Conservation (phyloP, 2,113 vertebrate genomes). For the Gopherus flavomarginatus region DNA sequence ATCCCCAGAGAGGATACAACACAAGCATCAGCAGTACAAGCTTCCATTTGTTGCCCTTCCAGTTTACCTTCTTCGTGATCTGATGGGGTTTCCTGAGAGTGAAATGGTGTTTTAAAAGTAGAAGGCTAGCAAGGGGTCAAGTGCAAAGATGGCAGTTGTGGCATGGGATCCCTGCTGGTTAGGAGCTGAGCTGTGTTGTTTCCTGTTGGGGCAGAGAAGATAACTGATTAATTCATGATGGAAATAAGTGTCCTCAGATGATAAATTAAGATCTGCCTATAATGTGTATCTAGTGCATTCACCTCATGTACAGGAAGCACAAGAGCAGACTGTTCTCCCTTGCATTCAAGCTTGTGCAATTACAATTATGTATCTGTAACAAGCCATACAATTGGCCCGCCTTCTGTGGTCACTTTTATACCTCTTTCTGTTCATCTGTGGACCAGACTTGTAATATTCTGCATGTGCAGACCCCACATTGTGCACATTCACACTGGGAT, state of each 20-base stretch:
- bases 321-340: not conserved
- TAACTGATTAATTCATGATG: not conserved
- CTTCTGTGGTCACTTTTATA: not conserved
- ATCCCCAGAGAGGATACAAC: not conserved
- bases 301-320: not conserved
- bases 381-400: rapidly evolving
- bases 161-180: not conserved
- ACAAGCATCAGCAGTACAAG: not conserved
- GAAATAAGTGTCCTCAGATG: not conserved
- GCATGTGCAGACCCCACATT: not conserved
- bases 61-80: not conserved
- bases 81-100: not conserved
- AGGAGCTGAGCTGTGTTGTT: not conserved
- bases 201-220: not conserved
- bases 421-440: not conserved
- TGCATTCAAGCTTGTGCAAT: not conserved
- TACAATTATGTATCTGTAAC: not conserved
- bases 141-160: not conserved
- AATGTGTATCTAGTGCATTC: not conserved
- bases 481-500: rapidly evolving
- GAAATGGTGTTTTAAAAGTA: not conserved
- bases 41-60: not conserved
- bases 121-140: not conserved
- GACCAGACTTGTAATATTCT: not conserved
- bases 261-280: not conserved